These are phyloP conservation scores for Morpho deidamia DNA, from an alignment of 2,888 invertebrate genomes.

Conservation along the genomic window DNA sequence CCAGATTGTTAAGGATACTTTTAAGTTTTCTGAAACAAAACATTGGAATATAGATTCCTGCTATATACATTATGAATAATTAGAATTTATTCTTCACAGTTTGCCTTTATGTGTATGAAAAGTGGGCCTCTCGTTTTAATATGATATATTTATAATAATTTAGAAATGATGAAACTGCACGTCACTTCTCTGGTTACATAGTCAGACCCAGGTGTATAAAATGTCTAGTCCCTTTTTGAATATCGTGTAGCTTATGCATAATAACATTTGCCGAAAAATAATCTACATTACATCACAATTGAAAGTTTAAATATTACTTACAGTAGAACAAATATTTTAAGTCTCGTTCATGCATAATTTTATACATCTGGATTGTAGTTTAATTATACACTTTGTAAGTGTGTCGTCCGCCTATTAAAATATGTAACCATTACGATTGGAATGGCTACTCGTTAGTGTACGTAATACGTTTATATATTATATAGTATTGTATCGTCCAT, in stretches of 20 bases:
- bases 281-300: slow-evolving; percentile 67
- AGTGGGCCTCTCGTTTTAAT: slow-evolving; percentile 19
- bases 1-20: too few species aligned
- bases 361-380: slow-evolving; percentile 75
- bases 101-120: slow-evolving; percentile 6
- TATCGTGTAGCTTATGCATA: slow-evolving; percentile 1
- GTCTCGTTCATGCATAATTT: slow-evolving; percentile 71
- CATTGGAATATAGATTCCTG: too few species aligned
- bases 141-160: slow-evolving; percentile 16
- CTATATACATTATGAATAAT: too few species aligned
- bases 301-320: slow-evolving; percentile 42
- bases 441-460: slow-evolving; percentile 73
- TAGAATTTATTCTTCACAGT: slow-evolving; percentile 31
- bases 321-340: slow-evolving; percentile 55
- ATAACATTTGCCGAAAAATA: slow-evolving; percentile 5
- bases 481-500: slow-evolving; percentile 59
- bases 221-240: slow-evolving; percentile 8
- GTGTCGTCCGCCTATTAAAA: slow-evolving; percentile 76
- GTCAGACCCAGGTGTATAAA: slow-evolving; percentile 24
- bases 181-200: slow-evolving; percentile 21
- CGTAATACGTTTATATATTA: slow-evolving; percentile 62
- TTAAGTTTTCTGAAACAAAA: too few species aligned
- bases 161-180: slow-evolving; percentile 13
- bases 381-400: slow-evolving; percentile 75
- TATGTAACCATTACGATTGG: slow-evolving; percentile 71